Evolutionary conservation across 2,888 invertebrate species (phyloP), one percentile per base, ranked within the genome.

Genomic region (Leptothorax acervorum): DNA sequence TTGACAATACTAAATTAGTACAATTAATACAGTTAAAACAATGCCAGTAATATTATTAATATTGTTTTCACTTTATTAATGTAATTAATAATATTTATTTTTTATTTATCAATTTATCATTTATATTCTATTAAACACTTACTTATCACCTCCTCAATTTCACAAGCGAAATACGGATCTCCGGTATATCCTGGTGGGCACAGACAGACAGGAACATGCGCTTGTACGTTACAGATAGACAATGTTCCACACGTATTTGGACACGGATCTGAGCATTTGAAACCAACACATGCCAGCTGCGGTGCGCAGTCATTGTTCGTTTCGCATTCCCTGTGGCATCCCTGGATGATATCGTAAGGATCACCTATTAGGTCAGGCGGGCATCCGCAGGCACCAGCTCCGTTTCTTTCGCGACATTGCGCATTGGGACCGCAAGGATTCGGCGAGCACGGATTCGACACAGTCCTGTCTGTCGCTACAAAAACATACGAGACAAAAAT

Each of bases 361-460:
- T 98, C 97, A 51, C 98, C 98, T 91, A 97, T 97, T 90, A 96
- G 97, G 39, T 97, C 97, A 79, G 96, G 96, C 8, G 97, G 96
- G 92, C 98, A 98, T 45, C 96, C 96, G 93, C 98, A 98, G 55
- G 98, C 98, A n/a, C 97, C 98, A 0, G 98, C 97, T 15, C 97
- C 97, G 91, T 98, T 97, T 87, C 96, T 96, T 94, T 98, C 98
- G 9, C 97, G 96, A 91, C 97, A 98, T 94, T 98, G 97, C 3
- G 98, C 97, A 91, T 98, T 97, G 6, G 97, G 97, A 57, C 98
- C 98, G 93, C 98, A 98, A 2, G 98, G 98, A 82, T 97, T 97
- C 73, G 98, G 98, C 79, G 96, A 96, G 92, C 98, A 98, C 6
- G 98, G 98, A 88, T 97, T 97, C n/a, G 96, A 53, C 12, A 92